phyloP scores from a whole-genome alignment of 53 echinoderm and acorn worm genomes.

The Hippasteria phrygiana region DNA sequence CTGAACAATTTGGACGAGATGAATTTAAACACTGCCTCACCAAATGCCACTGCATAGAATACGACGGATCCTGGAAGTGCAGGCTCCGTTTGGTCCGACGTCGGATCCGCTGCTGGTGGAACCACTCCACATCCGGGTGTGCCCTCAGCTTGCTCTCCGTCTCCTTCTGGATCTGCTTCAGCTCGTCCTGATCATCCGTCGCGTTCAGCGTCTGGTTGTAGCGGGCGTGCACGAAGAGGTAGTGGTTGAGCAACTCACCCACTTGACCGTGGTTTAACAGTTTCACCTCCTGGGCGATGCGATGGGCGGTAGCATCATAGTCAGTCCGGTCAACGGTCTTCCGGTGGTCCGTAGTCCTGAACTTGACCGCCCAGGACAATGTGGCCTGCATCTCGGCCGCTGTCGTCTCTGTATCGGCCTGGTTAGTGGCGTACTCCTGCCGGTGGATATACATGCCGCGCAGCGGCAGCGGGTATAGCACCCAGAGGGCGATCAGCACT shows the following conservation, averaged over 20 bases:
- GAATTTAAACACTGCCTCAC: slow-evolving; percentile 48
- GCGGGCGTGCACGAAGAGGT: slow-evolving; percentile 82
- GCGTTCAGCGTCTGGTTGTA: slow-evolving; percentile 82
- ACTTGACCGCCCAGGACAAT: slow-evolving; percentile 94
- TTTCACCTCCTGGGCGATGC: slow-evolving; percentile 73
- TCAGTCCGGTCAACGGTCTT: slow-evolving; percentile 82
- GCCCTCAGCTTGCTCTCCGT: slow-evolving; percentile 69
- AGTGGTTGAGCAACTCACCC: slow-evolving; percentile 88
- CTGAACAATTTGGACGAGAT: not conserved
- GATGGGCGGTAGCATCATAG: slow-evolving; percentile 75
- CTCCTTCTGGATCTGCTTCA: slow-evolving; percentile 67
- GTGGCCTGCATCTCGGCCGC: slow-evolving; percentile 74
- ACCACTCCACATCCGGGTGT: slow-evolving; percentile 83
- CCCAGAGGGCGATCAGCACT: slow-evolving; percentile 52
- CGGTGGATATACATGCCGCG: slow-evolving; percentile 22
- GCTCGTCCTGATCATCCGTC: slow-evolving; percentile 40
- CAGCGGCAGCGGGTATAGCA: slow-evolving; percentile 43
- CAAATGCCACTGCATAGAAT: slow-evolving; percentile 92
- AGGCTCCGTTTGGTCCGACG: slow-evolving; percentile 80
- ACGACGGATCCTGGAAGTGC: slow-evolving; percentile 79
- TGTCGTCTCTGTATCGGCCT: slow-evolving; percentile 20
- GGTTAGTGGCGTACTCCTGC: slow-evolving; percentile 36
- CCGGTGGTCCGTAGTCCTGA: slow-evolving; percentile 66
- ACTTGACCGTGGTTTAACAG: slow-evolving; percentile 90
- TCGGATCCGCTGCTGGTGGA: slow-evolving; percentile 88